phyloP scores from a whole-genome alignment of 2,797 vertebrate species.

The Spinus olivaceus region DNA sequence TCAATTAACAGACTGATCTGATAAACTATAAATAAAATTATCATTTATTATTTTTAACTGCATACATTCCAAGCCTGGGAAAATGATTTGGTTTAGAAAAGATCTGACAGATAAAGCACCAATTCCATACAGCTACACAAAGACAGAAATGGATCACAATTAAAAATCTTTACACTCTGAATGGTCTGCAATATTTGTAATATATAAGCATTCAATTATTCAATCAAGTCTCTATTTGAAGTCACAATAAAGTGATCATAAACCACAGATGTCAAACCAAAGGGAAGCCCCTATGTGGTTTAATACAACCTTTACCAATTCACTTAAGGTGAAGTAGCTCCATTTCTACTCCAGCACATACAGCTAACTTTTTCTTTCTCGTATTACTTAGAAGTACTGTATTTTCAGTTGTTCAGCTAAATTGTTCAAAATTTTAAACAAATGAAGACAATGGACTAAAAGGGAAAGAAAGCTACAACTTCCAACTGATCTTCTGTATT shows the following conservation, averaged over 20 bases:
- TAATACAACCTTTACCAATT: background rate
- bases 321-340: background rate
- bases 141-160: background rate
- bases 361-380: background rate
- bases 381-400: background rate
- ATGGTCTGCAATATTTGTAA: background rate
- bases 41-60: background rate
- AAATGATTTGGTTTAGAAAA: background rate
- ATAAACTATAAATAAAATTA: background rate
- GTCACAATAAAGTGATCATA: background rate
- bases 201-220: background rate
- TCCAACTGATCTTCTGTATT: background rate
- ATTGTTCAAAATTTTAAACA: slow-evolving; percentile 23
- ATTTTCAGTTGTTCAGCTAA: slow-evolving; percentile 19
- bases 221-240: background rate
- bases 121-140: background rate
- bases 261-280: background rate
- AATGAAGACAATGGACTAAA: background rate
- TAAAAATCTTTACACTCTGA: background rate
- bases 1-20: slow-evolving; percentile 7
- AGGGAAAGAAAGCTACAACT: background rate
- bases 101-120: background rate
- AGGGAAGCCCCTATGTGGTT: background rate
- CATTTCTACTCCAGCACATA: background rate
- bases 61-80: background rate